A percentile compares a stretch with the other conserved stretches of the same genome.
phyloP scores from a whole-genome alignment of 2,113 vertebrate genomes.

The Perccottus glenii region DNA sequence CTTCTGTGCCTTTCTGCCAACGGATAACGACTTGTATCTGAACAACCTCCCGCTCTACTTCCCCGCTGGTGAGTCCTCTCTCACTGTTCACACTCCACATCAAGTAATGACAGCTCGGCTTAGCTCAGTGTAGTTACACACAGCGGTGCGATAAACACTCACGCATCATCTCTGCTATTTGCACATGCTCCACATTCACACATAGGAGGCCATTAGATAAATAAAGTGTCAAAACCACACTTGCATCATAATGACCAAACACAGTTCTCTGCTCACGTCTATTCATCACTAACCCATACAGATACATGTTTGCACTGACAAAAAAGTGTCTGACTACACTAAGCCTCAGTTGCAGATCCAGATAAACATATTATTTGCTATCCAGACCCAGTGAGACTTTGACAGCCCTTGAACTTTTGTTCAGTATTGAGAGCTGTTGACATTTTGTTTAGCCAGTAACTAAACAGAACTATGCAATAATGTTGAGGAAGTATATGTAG shows the following conservation, averaged over 20 bases:
- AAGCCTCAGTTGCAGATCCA: no score
- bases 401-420: no score
- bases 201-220: slow-evolving; percentile 26
- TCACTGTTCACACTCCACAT: slow-evolving; percentile 12
- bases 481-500: no score
- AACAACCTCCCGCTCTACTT: slow-evolving; percentile 78
- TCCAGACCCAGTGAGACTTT: no score
- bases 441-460: no score
- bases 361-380: no score
- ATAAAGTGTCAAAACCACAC: slow-evolving; percentile 5
- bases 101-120: slow-evolving; percentile 37
- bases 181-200: slow-evolving; percentile 35
- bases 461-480: no score
- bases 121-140: slow-evolving; percentile 36
- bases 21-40: slow-evolving; percentile 77
- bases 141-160: slow-evolving; percentile 34
- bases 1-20: slow-evolving; percentile 81
- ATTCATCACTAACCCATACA: not conserved
- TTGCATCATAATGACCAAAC: slow-evolving; percentile 26
- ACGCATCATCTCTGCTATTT: slow-evolving; percentile 29
- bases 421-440: no score
- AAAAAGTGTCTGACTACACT: no score
- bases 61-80: slow-evolving; percentile 71
- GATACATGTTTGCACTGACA: not conserved
- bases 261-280: not conserved